Percentiles rank a stretch among this genome's conserved stretches.
Evolutionary conservation across 2,797 vertebrate genomes (phyloP).

Genomic region (Sebastolobus alascanus): DNA sequence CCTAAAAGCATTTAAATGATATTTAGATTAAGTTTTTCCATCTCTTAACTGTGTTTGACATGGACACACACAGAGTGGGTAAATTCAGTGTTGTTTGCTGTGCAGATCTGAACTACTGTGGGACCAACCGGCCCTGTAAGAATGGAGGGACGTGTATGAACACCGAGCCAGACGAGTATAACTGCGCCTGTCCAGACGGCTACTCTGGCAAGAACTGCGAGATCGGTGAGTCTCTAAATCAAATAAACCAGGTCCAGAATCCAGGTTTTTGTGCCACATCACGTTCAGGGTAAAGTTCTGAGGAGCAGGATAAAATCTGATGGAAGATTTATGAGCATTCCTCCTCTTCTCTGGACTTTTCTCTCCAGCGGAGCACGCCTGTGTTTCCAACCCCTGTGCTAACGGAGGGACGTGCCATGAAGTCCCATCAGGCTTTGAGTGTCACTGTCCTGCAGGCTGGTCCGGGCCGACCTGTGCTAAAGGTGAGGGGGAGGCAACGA

Average conservation of each 20-base stretch:
- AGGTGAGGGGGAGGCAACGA: conserved; percentile 80
- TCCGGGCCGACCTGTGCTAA: conserved; percentile 94
- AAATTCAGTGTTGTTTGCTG: background rate
- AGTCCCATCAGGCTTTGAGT: conserved; percentile 92
- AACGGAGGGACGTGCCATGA: conserved; percentile 95
- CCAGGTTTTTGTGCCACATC: background rate
- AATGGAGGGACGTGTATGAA: conserved; percentile 96
- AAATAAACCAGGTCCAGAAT: background rate
- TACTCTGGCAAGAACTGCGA: conserved; percentile 97
- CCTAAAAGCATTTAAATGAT: background rate
- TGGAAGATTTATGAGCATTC: background rate
- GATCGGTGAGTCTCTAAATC: conserved; percentile 85
- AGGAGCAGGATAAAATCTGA: background rate
- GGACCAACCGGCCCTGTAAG: conserved; percentile 92
- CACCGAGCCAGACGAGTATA: conserved; percentile 93
- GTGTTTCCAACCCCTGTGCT: conserved; percentile 95
- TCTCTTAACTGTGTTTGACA: background rate
- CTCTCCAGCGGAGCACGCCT: conserved; percentile 91
- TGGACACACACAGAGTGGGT: background rate
- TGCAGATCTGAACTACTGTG: conserved; percentile 98
- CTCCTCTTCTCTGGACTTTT: background rate
- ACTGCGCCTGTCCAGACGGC: conserved; percentile 92
- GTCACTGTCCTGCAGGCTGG: conserved; percentile 94
- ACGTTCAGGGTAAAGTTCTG: background rate
- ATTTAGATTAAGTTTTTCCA: background rate